A percentile compares a stretch with the other conserved stretches of the same genome.
Conservation (phyloP, 2,888 invertebrate genomes). For the Cantharis lateralis region DNA sequence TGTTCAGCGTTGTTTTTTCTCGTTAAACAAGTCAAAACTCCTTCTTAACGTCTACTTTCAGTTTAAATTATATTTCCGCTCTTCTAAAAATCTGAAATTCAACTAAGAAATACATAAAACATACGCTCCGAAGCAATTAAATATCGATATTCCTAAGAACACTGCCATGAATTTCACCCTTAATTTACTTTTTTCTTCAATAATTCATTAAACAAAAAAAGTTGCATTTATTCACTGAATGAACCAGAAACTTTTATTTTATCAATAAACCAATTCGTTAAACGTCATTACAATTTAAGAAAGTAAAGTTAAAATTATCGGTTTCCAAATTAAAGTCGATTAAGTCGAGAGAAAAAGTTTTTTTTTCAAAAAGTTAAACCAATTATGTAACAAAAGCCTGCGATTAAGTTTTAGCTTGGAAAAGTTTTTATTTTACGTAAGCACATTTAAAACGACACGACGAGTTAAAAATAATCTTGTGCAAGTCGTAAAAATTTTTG, state of each 20-base stretch:
- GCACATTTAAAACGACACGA: slow-evolving; percentile 26
- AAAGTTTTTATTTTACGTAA: slow-evolving; percentile 24
- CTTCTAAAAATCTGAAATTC: background rate
- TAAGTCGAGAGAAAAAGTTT: slow-evolving; percentile 16
- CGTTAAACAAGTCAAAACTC: slow-evolving; percentile 27
- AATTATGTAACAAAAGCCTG: slow-evolving; percentile 20
- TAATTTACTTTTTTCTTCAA: background rate
- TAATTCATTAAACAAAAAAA: background rate
- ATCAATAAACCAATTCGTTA: slow-evolving; percentile 14
- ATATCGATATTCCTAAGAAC: background rate
- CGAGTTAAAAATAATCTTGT: slow-evolving; percentile 24
- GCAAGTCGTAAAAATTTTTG: slow-evolving; percentile 28
- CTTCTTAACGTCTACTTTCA: slow-evolving; percentile 29
- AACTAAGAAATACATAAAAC: background rate
- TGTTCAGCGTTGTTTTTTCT: slow-evolving; percentile 31
- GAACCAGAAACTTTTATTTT: background rate
- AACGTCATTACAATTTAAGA: slow-evolving; percentile 9
- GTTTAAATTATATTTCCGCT: slow-evolving; percentile 23
- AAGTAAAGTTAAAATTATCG: slow-evolving; percentile 19
- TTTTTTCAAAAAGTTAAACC: slow-evolving; percentile 18
- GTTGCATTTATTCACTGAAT: background rate
- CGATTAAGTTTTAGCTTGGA: slow-evolving; percentile 24
- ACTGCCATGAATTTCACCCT: background rate
- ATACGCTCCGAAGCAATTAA: background rate
- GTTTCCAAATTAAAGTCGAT: slow-evolving; percentile 7